Conservation (phyloP, 2,797 vertebrate species). For the Siniperca obscura region DNA sequence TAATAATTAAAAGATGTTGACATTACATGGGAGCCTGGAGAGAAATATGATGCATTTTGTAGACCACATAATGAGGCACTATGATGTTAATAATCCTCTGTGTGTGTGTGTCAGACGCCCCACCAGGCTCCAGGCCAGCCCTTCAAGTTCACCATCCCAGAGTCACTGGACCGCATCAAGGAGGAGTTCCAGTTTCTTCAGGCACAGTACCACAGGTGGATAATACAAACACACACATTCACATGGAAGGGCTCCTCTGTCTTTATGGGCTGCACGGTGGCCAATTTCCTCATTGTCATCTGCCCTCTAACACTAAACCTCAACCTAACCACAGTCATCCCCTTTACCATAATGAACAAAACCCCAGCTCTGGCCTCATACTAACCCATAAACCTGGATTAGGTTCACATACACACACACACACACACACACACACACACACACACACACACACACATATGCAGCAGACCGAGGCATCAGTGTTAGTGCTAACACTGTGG, state of each 20-base stretch:
- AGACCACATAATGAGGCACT: constrained; percentile 46
- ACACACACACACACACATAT: constrained; percentile 52
- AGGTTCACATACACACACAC: constrained; percentile 59
- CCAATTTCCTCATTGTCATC: constrained; percentile 62
- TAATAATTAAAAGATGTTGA: constrained; percentile 66
- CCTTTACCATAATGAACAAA: constrained; percentile 71
- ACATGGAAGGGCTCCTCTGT: constrained; percentile 24
- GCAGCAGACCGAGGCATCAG: constrained; percentile 58
- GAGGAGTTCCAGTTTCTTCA: constrained; percentile 97
- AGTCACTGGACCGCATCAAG: constrained; percentile 96
- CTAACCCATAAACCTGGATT: constrained; percentile 78
- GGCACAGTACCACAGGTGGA: constrained; percentile 95
- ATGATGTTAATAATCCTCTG: constrained; percentile 57
- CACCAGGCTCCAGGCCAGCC: constrained; percentile 95
- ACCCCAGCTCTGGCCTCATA: constrained; percentile 67
- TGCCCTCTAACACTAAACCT: constrained; percentile 55
- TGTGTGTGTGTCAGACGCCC: constrained; percentile 83
- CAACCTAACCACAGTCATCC: constrained; percentile 72
- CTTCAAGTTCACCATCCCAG: constrained; percentile 97
- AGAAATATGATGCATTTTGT: constrained; percentile 45
- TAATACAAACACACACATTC: constrained; percentile 56
- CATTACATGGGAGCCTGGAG: constrained; percentile 48
- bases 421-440: constrained; percentile 61
- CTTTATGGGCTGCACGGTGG: neutral
- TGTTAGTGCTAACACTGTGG: constrained; percentile 69